Percentiles rank a stretch among this genome's conserved stretches.
Conservation (phyloP, 2,888 invertebrate genomes). For the Lamellibrachia satsuma region DNA sequence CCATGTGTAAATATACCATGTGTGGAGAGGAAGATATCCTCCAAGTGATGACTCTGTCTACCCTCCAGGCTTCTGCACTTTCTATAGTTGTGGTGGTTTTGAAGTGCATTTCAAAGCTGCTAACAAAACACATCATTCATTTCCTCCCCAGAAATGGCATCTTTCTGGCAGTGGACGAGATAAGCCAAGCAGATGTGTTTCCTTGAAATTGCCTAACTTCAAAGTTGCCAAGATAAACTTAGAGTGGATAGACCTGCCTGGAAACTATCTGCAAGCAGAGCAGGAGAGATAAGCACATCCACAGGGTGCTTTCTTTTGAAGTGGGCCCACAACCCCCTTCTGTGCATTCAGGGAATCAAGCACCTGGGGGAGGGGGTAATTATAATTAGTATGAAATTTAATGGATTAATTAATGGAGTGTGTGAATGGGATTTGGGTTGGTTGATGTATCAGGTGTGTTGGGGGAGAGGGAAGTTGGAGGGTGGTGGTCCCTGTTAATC, state of each 20-base stretch:
- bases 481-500: not conserved
- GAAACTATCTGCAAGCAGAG: not conserved
- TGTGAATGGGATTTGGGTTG: not conserved
- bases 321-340: not conserved
- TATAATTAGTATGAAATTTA: not conserved
- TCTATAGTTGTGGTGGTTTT: not conserved
- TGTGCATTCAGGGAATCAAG: not conserved
- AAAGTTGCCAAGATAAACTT: conserved; percentile 1
- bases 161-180: not conserved
- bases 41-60: not conserved
- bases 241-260: not conserved
- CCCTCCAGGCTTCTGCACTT: not conserved
- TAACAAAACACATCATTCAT: not conserved
- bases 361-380: not conserved
- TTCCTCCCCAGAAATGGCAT: not conserved
- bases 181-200: not conserved
- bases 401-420: not conserved
- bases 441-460: too few species aligned
- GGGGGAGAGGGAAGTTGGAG: not conserved
- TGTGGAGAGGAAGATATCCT: too few species aligned
- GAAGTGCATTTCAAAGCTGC: not conserved
- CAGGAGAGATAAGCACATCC: not conserved
- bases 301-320: not conserved
- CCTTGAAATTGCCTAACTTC: conserved; percentile 5
- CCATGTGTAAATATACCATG: too few species aligned